phyloP scores from a whole-genome alignment of 35 echinoderm and acorn worm genomes.

The Heliocidaris tuberculata region DNA sequence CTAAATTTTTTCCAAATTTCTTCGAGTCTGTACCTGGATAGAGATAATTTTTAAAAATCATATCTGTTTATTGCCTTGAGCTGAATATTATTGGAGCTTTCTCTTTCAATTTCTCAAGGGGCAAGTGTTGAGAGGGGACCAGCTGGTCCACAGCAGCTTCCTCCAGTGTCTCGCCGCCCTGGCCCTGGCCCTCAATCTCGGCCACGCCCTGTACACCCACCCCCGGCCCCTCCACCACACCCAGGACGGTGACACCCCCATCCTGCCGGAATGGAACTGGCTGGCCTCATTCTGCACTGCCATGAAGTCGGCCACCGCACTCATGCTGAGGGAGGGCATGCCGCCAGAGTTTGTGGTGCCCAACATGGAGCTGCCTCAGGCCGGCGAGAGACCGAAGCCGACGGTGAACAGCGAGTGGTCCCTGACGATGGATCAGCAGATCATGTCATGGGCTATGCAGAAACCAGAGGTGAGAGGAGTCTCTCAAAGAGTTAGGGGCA shows the following conservation, averaged over 20 bases:
- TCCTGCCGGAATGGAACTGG: conserved; percentile 86
- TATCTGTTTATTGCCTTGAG: no score
- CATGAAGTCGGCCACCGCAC: conserved; percentile 82
- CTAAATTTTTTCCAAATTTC: no score
- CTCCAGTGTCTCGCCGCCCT: conserved; percentile 87
- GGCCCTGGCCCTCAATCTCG: conserved; percentile 78
- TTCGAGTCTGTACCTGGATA: no score
- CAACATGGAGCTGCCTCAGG: conserved; percentile 63
- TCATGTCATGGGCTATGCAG: conserved; percentile 96
- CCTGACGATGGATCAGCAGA: conserved; percentile 79
- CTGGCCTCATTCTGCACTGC: conserved; percentile 91
- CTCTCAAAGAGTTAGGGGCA: neutral
- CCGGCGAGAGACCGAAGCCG: conserved; percentile 43
- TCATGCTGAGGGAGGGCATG: conserved; percentile 65
- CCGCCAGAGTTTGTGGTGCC: conserved; percentile 77
- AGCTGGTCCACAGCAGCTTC: conserved; percentile 93
- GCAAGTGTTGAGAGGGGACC: conserved; percentile 92
- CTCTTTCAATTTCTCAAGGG: conserved; percentile 41
- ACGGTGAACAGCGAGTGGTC: conserved; percentile 72
- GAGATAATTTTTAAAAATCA: no score
- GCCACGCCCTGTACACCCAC: conserved; percentile 69
- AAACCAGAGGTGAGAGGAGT: conserved; percentile 80
- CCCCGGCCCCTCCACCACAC: conserved; percentile 70
- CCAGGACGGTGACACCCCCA: conserved; percentile 53
- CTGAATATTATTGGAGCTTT: no score